Evolutionary conservation across 2,888 invertebrate species (phyloP), one percentile per base, ranked within the genome.

Genomic region (Epinotia demarniana): DNA sequence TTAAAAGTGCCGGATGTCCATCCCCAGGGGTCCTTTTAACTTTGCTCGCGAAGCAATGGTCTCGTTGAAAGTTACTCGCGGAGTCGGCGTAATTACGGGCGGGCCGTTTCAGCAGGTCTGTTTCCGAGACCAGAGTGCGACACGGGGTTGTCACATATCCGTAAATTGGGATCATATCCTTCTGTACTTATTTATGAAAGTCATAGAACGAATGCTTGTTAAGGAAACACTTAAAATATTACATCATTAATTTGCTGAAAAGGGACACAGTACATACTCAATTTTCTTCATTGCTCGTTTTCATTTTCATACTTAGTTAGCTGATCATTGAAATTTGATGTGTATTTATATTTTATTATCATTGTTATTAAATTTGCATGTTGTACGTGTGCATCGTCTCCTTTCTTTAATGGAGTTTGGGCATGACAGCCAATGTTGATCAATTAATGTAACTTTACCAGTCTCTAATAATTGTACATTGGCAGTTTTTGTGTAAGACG

Each of bases 1-100:
- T 71, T 69, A 72, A 73, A 77, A 79, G 77, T 76, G 72, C 72
- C 79, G 80, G 80, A 80, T 68, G 78, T 79, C 78, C 77, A 74
- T 77, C 77, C 77, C 77, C 78, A 76, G 80, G 80, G 73, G 76
- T 76, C 78, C 77, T 79, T 82, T 81, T 79, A 78, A 79, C 77
- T 79, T 78, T 63, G n/a, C n/a, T 53, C n/a, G 2, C 53, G 53
- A 53, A 53, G 53, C 16, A 53, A 53, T 70, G 39, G 63, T 79
- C 75, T 67, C 62, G 67, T 9, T 9, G 5, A 62, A 53, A 66
- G n/a, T 66, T 53, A 27, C n/a, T 27, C n/a, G n/a, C n/a, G n/a
- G 53, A 33, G n/a, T 33, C 39, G 61, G 11, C n/a, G 13, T 66
- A 46, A 55, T 66, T 66, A 33, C 27, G 18, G 53, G 53, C 27